Base-by-base conservation (phyloP, 1,140 invertebrate genomes). In the Drosophila chauvacae region DNA sequence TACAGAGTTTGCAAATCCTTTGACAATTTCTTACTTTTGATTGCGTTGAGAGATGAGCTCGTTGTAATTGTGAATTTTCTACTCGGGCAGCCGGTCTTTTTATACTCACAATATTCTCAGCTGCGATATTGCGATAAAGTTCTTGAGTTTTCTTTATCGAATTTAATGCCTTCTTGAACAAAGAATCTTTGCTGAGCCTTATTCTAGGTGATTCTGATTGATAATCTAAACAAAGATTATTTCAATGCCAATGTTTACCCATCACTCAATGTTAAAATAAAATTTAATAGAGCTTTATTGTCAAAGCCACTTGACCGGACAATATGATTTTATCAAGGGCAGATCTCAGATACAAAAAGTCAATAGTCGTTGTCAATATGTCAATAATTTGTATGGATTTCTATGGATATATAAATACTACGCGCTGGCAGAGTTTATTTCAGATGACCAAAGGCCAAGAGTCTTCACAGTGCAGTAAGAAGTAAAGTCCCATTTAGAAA, bases 251-350 rank as follows among this genome's bases (percentile, higher is more conserved):
- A 23, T 13, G 33, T 55, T 23, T 16, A 20, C 18, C 18, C 7
- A 37, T 9, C 18, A 23, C 18, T 55, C 14, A 37, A 37, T 55
- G 5, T 5, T 28, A 28, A 28, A 28, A 28, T 28, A 28, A 28
- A 28, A 28, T 51, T 20, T 51, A 14, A 20, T 13, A 7, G 11
- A 20, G 28, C 9, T 13, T 35, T 48, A 7, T 28, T 16, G 11
- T n/a, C 16, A 20, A 4, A 20, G 26, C 30, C 60, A 64, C 73
- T 75, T 76, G 53, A 58, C 60, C 61, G 45, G 71, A 23, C 53
- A 75, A 65, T 30, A 41, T 35, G 18, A 37, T 55, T 35, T 7
- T 42, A 16, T 51, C 71, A 76, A 76, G 71, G 71, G 6, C 53
- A 65, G 4, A n/a, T 30, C n/a, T 23, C 23, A 30, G 42, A 44